Percentiles rank a stretch among this genome's conserved stretches.
Conservation (phyloP, 2,113 vertebrate genomes). For the Apus apus region DNA sequence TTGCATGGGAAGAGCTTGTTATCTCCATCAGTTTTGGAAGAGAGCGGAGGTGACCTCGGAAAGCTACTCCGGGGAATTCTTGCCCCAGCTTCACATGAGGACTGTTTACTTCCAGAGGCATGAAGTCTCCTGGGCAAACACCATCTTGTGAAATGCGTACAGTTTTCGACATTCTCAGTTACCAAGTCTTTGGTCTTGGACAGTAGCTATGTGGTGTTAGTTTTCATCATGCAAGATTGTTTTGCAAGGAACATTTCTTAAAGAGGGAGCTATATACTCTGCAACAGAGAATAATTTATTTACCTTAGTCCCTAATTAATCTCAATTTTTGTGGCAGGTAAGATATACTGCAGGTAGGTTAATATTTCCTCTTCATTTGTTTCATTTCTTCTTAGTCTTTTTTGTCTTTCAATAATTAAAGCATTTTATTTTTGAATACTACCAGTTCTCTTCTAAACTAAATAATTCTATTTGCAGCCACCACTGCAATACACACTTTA, state of each 20-base stretch:
- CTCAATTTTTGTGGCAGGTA: neutral
- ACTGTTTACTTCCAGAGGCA: neutral
- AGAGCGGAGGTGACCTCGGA: neutral
- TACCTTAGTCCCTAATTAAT: conserved; percentile 11
- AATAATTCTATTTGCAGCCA: neutral
- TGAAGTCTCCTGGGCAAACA: conserved; percentile 22
- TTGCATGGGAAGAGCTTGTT: conserved; percentile 2
- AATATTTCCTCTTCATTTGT: neutral
- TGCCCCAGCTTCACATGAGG: neutral
- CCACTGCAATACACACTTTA: neutral
- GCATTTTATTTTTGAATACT: neutral
- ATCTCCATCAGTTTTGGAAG: conserved; percentile 24
- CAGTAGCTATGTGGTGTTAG: conserved; percentile 17
- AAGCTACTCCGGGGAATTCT: conserved; percentile 12
- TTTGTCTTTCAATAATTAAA: neutral
- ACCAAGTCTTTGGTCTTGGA: conserved; percentile 25
- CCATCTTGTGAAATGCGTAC: neutral
- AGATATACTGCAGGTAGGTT: neutral
- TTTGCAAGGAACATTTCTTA: conserved; percentile 54
- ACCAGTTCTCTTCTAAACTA: neutral
- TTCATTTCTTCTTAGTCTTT: neutral
- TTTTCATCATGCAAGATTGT: conserved; percentile 16
- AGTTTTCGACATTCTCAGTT: conserved; percentile 32
- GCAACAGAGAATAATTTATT: conserved; percentile 55
- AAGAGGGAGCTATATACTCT: conserved; percentile 29